phyloP scores from a whole-genome alignment of 2,797 vertebrate genomes.

The Cottoperca gobio region DNA sequence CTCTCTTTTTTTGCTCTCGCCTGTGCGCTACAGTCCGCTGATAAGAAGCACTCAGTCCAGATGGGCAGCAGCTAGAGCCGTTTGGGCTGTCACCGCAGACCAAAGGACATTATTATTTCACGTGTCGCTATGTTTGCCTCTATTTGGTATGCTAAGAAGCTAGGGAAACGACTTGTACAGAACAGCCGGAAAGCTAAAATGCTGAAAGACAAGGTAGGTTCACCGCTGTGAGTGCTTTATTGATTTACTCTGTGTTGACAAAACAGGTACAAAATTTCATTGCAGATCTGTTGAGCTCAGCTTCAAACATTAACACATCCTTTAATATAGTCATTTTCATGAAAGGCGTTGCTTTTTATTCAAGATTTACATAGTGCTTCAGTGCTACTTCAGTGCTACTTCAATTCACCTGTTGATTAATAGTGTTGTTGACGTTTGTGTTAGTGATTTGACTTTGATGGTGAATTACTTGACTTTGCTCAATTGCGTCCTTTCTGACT shows the following conservation, averaged over 20 bases:
- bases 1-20: slow-evolving; percentile 34
- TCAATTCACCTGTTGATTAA: slow-evolving; percentile 62
- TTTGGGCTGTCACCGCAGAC: slow-evolving; percentile 68
- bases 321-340: not conserved
- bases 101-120: slow-evolving; percentile 70
- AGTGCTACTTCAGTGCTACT: slow-evolving; percentile 3
- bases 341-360: not conserved
- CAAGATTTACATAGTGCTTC: not conserved
- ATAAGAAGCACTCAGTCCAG: slow-evolving; percentile 60
- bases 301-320: not conserved
- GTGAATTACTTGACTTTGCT: slow-evolving; percentile 39
- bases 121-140: slow-evolving; percentile 92
- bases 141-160: slow-evolving; percentile 99
- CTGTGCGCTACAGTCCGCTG: slow-evolving; percentile 45
- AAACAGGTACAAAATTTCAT: not conserved
- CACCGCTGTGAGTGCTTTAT: slow-evolving; percentile 12
- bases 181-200: slow-evolving; percentile 94
- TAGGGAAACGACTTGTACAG: slow-evolving; percentile 95
- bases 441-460: slow-evolving; percentile 25
- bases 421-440: slow-evolving; percentile 24
- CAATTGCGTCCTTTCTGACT: slow-evolving; percentile 39
- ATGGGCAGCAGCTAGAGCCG: slow-evolving; percentile 75
- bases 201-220: slow-evolving; percentile 93
- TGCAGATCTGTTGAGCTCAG: slow-evolving; percentile 4
- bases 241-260: slow-evolving; percentile 20